Conservation (phyloP, 1,140 invertebrate genomes). For the Megathymus violae region DNA sequence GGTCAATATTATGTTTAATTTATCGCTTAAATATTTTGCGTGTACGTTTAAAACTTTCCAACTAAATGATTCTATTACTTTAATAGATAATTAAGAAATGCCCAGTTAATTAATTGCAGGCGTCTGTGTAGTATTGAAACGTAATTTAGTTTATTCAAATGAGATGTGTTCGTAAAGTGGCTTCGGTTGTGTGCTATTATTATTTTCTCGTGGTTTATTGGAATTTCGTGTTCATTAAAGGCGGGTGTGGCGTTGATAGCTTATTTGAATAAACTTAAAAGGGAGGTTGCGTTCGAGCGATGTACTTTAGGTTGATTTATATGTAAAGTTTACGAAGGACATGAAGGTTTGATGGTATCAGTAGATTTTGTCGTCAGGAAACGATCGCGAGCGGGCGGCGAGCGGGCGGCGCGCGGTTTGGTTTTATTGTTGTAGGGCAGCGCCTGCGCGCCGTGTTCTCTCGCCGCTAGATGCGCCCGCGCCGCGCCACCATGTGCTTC, state of each 20-base stretch:
- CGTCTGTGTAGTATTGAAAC: conserved; percentile 64
- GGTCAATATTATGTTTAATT: conserved; percentile 52
- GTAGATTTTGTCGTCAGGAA: conserved; percentile 78
- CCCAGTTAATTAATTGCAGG: conserved; percentile 72
- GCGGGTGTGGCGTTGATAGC: conserved; percentile 62
- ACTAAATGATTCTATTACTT: conserved; percentile 76
- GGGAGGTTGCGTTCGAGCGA: conserved; percentile 54
- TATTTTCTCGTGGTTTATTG: conserved; percentile 78
- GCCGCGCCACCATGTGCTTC: conserved; percentile 58
- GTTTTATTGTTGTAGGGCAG: conserved; percentile 64
- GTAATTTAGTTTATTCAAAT: conserved; percentile 81
- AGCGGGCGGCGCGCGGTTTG: conserved; percentile 35
- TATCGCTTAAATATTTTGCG: conserved; percentile 78
- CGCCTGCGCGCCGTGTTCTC: conserved; percentile 67
- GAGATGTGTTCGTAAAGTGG: conserved; percentile 66
- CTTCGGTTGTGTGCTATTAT: conserved; percentile 76
- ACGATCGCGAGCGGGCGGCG: conserved; percentile 59
- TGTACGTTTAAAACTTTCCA: conserved; percentile 70
- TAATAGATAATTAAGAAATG: conserved; percentile 79
- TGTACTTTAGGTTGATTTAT: conserved; percentile 74
- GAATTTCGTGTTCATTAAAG: conserved; percentile 74
- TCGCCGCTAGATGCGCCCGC: conserved; percentile 63
- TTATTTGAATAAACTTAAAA: conserved; percentile 76
- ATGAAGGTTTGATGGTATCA: conserved; percentile 73
- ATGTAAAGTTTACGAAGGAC: conserved; percentile 58